Evolutionary conservation across 2,113 vertebrate species (phyloP).

Genomic region (Glareola pratincola): DNA sequence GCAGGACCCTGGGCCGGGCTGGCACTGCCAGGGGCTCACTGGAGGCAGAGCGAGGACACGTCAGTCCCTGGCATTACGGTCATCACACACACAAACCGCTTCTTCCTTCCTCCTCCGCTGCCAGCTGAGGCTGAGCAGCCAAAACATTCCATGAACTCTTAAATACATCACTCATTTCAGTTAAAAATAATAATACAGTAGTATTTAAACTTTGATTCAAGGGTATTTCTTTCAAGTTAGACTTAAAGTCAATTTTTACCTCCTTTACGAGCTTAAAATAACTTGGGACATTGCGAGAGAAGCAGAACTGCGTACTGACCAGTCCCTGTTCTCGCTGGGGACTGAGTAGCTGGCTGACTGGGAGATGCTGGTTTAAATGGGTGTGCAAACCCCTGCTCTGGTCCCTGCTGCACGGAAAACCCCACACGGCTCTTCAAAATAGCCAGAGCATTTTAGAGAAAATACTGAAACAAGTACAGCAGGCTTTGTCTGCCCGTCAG

Average conservation of each 20-base stretch:
- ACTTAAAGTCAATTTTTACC: not conserved
- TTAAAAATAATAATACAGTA: not conserved
- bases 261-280: not conserved
- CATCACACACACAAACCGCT: rapidly evolving
- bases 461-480: not conserved
- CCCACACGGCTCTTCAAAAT: not conserved
- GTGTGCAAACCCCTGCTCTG: not conserved
- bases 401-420: not conserved
- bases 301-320: not conserved
- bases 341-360: not conserved
- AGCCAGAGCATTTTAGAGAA: not conserved
- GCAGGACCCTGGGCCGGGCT: not conserved
- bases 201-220: not conserved
- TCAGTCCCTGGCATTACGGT: not conserved
- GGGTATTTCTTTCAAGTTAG: not conserved
- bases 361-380: not conserved
- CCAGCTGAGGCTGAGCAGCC: not conserved
- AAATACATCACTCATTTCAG: not conserved
- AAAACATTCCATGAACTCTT: not conserved
- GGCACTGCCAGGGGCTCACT: not conserved
- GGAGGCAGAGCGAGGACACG: not conserved
- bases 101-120: not conserved
- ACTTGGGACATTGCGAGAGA: not conserved
- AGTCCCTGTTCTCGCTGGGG: not conserved
- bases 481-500: rapidly evolving